Base-by-base conservation (phyloP, 2,797 vertebrate species). In the Protonibea diacanthus region DNA sequence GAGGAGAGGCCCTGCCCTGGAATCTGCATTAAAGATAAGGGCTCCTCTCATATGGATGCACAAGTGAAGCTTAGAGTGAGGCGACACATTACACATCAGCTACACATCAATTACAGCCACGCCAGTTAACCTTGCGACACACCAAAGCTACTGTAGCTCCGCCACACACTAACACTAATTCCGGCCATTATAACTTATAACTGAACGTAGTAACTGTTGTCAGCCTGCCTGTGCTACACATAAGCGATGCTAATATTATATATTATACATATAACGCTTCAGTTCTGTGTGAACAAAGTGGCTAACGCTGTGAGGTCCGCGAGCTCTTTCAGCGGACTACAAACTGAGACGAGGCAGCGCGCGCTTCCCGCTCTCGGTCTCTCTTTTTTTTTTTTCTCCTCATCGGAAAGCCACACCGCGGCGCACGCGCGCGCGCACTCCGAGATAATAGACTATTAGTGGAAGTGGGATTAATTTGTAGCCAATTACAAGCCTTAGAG, bases 391-490 rank as follows among this genome's bases (percentile, higher is more conserved):
- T 33, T 21, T 40, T 62, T 2, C 89, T 76, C 72, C 87, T 90
- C 90, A 71, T 86, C 87, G 84, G 85, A 78, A 70, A 87, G 88
- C 83, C 80, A 71, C 27, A 71, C 76, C 62, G 84, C 83, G 82
- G 88, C 65, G 88, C 77, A 81, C 85, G 33, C 20, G 86, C 83
- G 69, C 91, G 80, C 84, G 63, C 92, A 79, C 84, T 91, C 91
- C 15, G 90, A 94, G 94, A 96, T 96, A 94, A 94, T 94, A 93
- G 95, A 88, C 96, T 93, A 94, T 95, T 95, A 96, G 91, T 90
- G 93, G 91, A 94, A 91, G 78, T 94, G 94, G 95, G 94, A 96
- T 96, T 97, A 94, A 96, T 96, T 96, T 96, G 96, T 96, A 96
- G 95, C 94, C 96, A 96, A 96, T 97, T 97, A 96, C 94, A 92